phyloP scores from a whole-genome alignment of 2,113 vertebrate species.

The Alouatta palliata region DNA sequence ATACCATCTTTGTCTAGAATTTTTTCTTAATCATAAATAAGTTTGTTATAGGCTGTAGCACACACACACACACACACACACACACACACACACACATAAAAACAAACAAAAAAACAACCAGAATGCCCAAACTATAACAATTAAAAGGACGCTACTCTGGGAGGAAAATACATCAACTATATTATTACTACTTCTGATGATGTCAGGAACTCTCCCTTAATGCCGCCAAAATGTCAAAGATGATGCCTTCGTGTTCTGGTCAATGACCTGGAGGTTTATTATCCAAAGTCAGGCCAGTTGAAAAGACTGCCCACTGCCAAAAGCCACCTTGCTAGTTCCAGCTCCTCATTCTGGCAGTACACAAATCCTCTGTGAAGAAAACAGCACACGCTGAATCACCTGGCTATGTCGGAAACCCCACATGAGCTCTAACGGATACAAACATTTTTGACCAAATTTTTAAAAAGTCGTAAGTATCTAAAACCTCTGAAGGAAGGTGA shows the following conservation, averaged over 20 bases:
- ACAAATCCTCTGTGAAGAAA: conserved; percentile 92
- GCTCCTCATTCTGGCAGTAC: conserved; percentile 96
- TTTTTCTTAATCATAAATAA: no score
- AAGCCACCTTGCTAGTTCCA: conserved; percentile 95
- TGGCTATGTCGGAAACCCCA: neutral
- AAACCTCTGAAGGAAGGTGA: neutral
- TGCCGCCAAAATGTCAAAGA: no score
- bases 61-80: no score
- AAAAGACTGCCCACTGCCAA: conserved; percentile 90
- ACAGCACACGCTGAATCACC: neutral
- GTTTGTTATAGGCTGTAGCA: no score
- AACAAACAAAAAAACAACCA: no score
- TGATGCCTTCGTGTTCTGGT: conserved; percentile 87
- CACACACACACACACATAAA: no score
- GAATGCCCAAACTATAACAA: neutral
- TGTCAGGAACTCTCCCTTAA: neutral
- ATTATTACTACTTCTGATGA: neutral
- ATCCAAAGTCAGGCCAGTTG: conserved; percentile 96
- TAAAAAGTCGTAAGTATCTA: neutral
- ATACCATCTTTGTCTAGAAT: no score
- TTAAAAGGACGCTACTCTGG: neutral
- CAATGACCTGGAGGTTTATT: conserved; percentile 96
- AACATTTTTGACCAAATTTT: neutral
- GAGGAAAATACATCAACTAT: neutral
- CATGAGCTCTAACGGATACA: neutral